Evolutionary conservation across 2,797 vertebrate genomes (phyloP).

Genomic region (Anguilla anguilla): DNA sequence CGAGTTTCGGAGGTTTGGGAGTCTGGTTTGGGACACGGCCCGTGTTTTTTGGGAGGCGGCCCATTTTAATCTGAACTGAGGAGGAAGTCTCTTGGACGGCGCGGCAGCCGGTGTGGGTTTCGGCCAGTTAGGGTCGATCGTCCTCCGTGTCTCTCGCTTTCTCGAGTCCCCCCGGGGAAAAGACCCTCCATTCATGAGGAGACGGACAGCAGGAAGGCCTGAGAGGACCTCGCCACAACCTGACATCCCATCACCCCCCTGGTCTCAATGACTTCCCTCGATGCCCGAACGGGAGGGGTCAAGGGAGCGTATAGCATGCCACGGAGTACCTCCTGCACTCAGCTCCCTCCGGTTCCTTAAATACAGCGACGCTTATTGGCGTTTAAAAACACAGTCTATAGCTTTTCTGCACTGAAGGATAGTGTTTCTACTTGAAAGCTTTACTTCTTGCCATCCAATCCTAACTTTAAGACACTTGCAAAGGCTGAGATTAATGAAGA

Average conservation of each 20-base stretch:
- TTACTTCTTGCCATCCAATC: background rate
- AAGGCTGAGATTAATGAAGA: background rate
- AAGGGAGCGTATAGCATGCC: background rate
- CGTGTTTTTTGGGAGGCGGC: slow-evolving; percentile 38
- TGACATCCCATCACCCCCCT: slow-evolving; percentile 43
- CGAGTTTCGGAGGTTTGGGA: slow-evolving; percentile 48
- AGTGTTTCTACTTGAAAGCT: slow-evolving; percentile 19
- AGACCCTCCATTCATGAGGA: slow-evolving; percentile 52
- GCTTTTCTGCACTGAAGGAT: slow-evolving; percentile 14
- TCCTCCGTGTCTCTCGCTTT: slow-evolving; percentile 41
- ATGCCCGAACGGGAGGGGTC: background rate
- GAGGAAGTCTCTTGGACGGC: slow-evolving; percentile 65
- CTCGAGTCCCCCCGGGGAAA: slow-evolving; percentile 25
- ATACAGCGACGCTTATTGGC: background rate
- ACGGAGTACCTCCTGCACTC: background rate
- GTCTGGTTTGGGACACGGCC: slow-evolving; percentile 43
- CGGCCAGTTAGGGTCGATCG: slow-evolving; percentile 48
- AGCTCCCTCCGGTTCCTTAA: slow-evolving; percentile 9
- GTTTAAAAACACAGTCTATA: background rate
- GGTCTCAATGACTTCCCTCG: slow-evolving; percentile 17
- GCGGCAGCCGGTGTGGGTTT: slow-evolving; percentile 60
- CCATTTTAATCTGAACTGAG: slow-evolving; percentile 55
- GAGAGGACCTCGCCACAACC: slow-evolving; percentile 48
- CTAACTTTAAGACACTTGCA: background rate
- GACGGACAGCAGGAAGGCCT: slow-evolving; percentile 46